Conservation (phyloP, 2,888 invertebrate species). For the Noctua janthe region DNA sequence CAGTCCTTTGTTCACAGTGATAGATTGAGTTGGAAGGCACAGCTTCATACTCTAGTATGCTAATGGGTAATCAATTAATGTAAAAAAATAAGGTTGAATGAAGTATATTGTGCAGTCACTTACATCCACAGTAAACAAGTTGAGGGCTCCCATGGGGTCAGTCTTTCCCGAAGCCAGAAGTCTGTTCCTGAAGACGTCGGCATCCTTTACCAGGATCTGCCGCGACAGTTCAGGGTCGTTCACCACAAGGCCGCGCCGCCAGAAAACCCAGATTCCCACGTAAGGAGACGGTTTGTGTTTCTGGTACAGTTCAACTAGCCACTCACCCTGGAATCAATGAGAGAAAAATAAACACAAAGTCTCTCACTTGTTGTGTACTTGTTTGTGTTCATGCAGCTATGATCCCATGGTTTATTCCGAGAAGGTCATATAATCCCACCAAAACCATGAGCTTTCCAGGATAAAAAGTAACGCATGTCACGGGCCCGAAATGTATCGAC, state of each 20-base stretch:
- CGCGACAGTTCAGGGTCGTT: conserved; percentile 73
- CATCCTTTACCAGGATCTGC: conserved; percentile 75
- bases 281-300: conserved; percentile 67
- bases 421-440: neutral
- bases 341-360: neutral
- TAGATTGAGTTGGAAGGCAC: neutral
- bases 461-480: neutral
- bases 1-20: neutral
- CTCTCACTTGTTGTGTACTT: neutral
- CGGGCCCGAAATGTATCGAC: neutral
- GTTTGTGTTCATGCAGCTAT: neutral
- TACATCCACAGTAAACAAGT: conserved; percentile 79
- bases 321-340: conserved; percentile 62
- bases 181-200: conserved; percentile 73
- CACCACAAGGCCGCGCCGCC: conserved; percentile 77
- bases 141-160: conserved; percentile 75
- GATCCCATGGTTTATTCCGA: neutral
- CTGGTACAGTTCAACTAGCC: conserved; percentile 70
- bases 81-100: neutral
- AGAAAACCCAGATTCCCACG: conserved; percentile 79
- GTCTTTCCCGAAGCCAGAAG: conserved; percentile 66
- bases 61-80: neutral
- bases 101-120: conserved; percentile 57
- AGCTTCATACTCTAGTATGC: neutral
- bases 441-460: neutral